Percentiles rank a stretch among this genome's conserved stretches.
Evolutionary conservation across 2,797 vertebrate species (phyloP).

Genomic region (Danio tinwini): DNA sequence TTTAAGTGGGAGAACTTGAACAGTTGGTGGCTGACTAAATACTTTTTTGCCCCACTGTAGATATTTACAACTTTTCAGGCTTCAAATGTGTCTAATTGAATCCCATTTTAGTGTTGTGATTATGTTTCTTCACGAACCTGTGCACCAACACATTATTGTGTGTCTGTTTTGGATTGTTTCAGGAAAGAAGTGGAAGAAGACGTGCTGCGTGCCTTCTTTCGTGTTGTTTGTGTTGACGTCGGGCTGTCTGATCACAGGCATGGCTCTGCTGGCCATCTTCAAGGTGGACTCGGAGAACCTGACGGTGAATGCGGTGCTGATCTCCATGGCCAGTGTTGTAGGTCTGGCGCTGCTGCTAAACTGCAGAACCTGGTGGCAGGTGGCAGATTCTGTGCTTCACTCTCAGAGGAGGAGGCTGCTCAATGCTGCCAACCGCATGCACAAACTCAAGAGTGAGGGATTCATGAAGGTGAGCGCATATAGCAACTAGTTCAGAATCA

Average conservation of each 20-base stretch:
- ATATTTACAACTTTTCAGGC: no score
- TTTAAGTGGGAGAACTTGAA: no score
- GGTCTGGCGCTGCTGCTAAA: conserved; percentile 91
- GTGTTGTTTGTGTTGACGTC: conserved; percentile 91
- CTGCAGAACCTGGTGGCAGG: conserved; percentile 96
- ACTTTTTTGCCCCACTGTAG: no score
- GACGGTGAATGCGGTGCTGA: conserved; percentile 91
- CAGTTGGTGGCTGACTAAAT: no score
- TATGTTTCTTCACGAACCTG: no score
- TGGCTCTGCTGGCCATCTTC: conserved; percentile 91
- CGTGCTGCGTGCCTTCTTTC: conserved; percentile 95
- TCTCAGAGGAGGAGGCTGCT: conserved; percentile 95
- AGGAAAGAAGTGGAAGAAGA: conserved; percentile 99
- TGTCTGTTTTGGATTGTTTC: background rate
- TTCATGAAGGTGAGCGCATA: conserved; percentile 93
- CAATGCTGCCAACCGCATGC: conserved; percentile 90
- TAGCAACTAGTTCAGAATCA: background rate
- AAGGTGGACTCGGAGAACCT: conserved; percentile 87
- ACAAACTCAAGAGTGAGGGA: conserved; percentile 95
- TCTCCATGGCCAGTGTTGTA: conserved; percentile 88
- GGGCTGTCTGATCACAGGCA: conserved; percentile 87
- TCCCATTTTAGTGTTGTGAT: no score
- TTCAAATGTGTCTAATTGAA: no score
- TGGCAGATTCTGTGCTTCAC: conserved; percentile 93
- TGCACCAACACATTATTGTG: background rate